Evolutionary conservation across 1,140 invertebrate genomes (phyloP), one percentile per base, ranked within the genome.

Genomic region (Orius insidiosus): DNA sequence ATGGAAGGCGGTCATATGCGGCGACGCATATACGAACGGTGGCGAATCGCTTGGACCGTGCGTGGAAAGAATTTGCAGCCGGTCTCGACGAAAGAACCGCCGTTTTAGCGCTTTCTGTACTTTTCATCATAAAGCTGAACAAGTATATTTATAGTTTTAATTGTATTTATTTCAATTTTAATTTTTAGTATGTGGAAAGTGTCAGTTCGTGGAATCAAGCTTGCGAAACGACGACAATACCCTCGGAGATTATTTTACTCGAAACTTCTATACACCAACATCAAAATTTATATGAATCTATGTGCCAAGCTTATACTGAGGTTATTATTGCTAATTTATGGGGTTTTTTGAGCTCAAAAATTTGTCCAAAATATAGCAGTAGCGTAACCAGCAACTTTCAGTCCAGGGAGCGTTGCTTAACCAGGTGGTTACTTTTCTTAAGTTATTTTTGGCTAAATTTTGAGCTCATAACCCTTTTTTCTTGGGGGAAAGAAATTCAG

Each of bases 261-360:
- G 92, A 97, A 62, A 81, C 85, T 52, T 76, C 85, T 39, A 88
- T 95, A 54, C 80, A 90, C 54, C 77, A 88, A 45, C 90, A 95
- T 63, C 85, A 94, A 56, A 85, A 84, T 53, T 74, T 96, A 9
- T 94, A 94, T 58, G 92, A 97, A 62, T 84, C 84, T 45, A 94
- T 96, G 81, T 94, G 87, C 62, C 87, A 93, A 64, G 85, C 87
- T 2, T 96, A 97, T 58, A 95, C 90, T 5, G 90, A 97, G 73
- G 87, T 90, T 67, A 63, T 45, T 16, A 35, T 35, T 32, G 11
- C 3, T 24, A 24, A 24, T 24, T 24, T n/a, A n/a, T 24, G 24
- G 24, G 24, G n/a, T n/a, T n/a, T n/a, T n/a, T n/a, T n/a, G n/a
- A n/a, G n/a, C n/a, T n/a, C n/a, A n/a, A n/a, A n/a, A n/a, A n/a